These are phyloP conservation scores for Parapsyche elsis DNA, from an alignment of 1,140 invertebrate species.

Conservation along the genomic window DNA sequence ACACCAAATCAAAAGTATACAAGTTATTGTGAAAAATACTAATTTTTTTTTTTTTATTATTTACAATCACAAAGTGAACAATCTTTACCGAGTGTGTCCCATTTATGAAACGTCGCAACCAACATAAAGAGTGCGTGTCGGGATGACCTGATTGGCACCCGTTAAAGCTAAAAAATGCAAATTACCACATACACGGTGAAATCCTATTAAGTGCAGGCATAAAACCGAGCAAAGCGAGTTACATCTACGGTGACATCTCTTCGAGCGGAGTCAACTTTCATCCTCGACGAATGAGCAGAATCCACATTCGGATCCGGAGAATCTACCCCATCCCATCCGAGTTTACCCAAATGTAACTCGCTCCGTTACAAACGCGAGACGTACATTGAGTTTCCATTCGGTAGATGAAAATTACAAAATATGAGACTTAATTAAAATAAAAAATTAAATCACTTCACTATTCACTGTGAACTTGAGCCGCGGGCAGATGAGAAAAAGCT, in stretches of 20 bases:
- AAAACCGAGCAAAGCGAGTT: neutral
- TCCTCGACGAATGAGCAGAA: neutral
- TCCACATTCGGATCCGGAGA: too few relatives aligned
- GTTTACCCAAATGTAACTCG: too few relatives aligned
- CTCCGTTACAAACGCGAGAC: neutral
- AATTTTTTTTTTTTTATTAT: slow-evolving; percentile 16
- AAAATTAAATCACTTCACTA: slow-evolving; percentile 13
- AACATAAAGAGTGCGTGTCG: too few relatives aligned
- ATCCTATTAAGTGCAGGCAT: too few relatives aligned
- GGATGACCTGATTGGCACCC: too few relatives aligned
- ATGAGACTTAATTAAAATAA: neutral
- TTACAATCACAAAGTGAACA: slow-evolving; percentile 6
- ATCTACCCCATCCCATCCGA: too few relatives aligned
- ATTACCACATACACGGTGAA: too few relatives aligned
- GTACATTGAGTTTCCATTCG: slow-evolving; percentile 30
- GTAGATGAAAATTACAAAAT: neutral
- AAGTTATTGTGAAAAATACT: neutral
- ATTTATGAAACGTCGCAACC: neutral
- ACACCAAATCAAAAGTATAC: neutral
- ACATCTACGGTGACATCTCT: slow-evolving; percentile 4
- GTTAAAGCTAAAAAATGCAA: too few relatives aligned
- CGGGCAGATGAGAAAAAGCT: slow-evolving; percentile 8
- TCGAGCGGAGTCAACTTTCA: neutral
- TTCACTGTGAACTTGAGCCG: slow-evolving; percentile 24
- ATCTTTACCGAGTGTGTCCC: neutral